These are phyloP conservation scores for Sander lucioperca DNA, from an alignment of 2,113 vertebrate species.

Conservation along the genomic window DNA sequence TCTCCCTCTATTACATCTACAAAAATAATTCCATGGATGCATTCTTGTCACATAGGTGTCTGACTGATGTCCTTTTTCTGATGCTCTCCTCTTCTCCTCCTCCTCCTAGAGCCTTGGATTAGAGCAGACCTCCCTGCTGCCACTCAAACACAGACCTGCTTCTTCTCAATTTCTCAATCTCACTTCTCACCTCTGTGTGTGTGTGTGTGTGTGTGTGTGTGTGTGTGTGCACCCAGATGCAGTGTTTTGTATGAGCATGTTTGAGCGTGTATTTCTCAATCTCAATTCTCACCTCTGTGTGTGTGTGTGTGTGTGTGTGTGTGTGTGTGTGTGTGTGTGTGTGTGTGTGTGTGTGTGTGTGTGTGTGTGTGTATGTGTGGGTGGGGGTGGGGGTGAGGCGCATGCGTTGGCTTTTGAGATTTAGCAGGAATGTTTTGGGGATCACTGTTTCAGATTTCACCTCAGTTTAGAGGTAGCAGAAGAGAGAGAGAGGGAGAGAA, in stretches of 20 bases:
- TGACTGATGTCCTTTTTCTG: slow-evolving; percentile 42
- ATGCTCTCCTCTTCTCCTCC: slow-evolving; percentile 16
- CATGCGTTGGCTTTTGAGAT: slow-evolving; percentile 76
- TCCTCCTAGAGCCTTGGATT: slow-evolving; percentile 62
- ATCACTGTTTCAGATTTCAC: slow-evolving; percentile 77
- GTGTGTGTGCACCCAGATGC: background rate
- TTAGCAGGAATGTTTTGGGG: slow-evolving; percentile 82
- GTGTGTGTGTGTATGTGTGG: background rate
- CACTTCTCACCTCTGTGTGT: slow-evolving; percentile 30
- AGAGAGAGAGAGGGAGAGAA: slow-evolving; percentile 4
- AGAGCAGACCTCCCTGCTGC: slow-evolving; percentile 68
- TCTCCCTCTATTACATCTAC: background rate
- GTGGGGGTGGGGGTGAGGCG: background rate
- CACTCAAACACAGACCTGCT: slow-evolving; percentile 74
- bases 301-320: slow-evolving; percentile 9
- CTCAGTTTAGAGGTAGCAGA: slow-evolving; percentile 48
- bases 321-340: slow-evolving; percentile 21
- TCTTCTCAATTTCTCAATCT: slow-evolving; percentile 70
- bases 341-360: background rate
- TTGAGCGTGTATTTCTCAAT: slow-evolving; percentile 7
- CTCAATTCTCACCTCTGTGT: too few species aligned
- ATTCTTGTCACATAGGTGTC: slow-evolving; percentile 20
- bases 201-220: slow-evolving; percentile 26
- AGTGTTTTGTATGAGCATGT: background rate
- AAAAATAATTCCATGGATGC: background rate